Evolutionary conservation across 2,797 vertebrate genomes (phyloP).

Genomic region (Propithecus perrieri): DNA sequence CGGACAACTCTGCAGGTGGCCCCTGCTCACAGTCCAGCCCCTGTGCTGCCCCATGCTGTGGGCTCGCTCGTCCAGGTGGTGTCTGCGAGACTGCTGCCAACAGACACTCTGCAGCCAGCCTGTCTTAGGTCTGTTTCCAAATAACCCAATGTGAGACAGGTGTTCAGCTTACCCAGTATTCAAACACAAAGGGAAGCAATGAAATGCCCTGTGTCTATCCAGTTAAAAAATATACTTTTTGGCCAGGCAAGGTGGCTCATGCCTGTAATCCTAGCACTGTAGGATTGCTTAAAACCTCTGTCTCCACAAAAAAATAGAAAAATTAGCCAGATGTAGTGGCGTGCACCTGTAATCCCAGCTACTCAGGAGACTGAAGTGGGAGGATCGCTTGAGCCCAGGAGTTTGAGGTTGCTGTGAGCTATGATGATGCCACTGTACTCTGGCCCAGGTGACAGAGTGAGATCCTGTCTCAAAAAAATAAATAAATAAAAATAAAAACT

Average conservation of each 20-base stretch:
- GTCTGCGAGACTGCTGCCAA: neutral
- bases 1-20: neutral
- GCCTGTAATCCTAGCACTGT: too few relatives aligned
- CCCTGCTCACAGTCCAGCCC: neutral
- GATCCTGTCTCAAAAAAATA: too few relatives aligned
- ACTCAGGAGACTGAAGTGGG: too few relatives aligned
- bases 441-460: too few relatives aligned
- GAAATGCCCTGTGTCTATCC: neutral
- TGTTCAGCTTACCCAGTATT: neutral
- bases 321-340: too few relatives aligned
- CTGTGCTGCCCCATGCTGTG: neutral
- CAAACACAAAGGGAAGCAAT: neutral
- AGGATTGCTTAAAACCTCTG: too few relatives aligned
- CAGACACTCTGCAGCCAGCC: neutral
- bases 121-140: neutral
- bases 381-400: too few relatives aligned
- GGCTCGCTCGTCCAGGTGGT: neutral
- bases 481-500: neutral
- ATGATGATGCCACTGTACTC: too few relatives aligned
- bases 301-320: too few relatives aligned
- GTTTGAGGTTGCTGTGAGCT: too few relatives aligned
- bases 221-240: neutral
- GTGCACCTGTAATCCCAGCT: too few relatives aligned
- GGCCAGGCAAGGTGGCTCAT: too few relatives aligned
- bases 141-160: neutral